Conservation (phyloP, 92 coral and sea anemone genomes). For the Palythoa caribaeorum region DNA sequence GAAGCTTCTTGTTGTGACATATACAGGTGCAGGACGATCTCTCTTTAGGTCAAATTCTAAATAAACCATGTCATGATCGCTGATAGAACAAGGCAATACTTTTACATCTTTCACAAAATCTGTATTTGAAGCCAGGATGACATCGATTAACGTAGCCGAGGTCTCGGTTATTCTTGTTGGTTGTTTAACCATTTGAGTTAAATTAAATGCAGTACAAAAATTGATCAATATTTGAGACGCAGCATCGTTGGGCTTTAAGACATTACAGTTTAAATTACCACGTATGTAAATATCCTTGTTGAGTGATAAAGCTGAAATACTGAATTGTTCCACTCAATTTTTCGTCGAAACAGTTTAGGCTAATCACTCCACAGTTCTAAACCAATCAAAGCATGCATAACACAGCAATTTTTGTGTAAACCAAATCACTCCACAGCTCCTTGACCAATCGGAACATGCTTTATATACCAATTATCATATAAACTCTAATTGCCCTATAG, state of each 20-base stretch:
- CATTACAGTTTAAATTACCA: slow-evolving; percentile 63
- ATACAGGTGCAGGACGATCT: slow-evolving; percentile 53
- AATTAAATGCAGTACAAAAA: slow-evolving; percentile 51
- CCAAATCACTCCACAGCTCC: too few species aligned
- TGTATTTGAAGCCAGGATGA: slow-evolving; percentile 50
- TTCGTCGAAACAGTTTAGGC: slow-evolving; percentile 50
- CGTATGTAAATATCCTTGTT: slow-evolving; percentile 58
- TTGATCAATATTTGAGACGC: background rate
- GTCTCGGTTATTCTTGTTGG: slow-evolving; percentile 51
- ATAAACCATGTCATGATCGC: slow-evolving; percentile 64
- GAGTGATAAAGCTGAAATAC: slow-evolving; percentile 45
- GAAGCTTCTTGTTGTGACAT: slow-evolving; percentile 60
- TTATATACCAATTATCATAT: too few species aligned
- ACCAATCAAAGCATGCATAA: background rate
- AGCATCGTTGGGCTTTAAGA: slow-evolving; percentile 36
- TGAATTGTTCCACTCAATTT: slow-evolving; percentile 32
- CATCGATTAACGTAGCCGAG: slow-evolving; percentile 55
- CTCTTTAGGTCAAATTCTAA: slow-evolving; percentile 46
- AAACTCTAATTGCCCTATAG: too few species aligned
- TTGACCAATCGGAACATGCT: too few species aligned
- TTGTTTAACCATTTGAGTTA: slow-evolving; percentile 27
- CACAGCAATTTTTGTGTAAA: too few species aligned
- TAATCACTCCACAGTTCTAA: slow-evolving; percentile 52
- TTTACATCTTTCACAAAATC: slow-evolving; percentile 36
- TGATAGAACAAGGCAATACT: slow-evolving; percentile 59